Conservation (phyloP, 2,888 invertebrate genomes). For the Dysmachus trigonus region DNA sequence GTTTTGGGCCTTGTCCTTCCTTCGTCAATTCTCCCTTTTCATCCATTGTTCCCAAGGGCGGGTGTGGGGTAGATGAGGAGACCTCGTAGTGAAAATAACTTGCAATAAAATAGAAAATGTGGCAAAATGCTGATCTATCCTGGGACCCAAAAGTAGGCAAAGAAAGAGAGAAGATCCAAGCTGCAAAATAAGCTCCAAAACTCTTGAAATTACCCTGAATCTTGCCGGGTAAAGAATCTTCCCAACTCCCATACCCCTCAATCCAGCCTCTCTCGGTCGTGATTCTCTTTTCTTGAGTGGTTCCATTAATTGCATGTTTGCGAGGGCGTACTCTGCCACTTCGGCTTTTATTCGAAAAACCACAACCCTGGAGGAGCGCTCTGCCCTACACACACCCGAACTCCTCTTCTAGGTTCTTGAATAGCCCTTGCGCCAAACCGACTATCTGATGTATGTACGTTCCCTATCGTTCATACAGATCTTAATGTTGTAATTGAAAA, state of each 20-base stretch:
- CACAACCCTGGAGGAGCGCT: not conserved
- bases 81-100: not conserved
- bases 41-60: not conserved
- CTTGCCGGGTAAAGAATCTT: not conserved
- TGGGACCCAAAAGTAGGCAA: not conserved
- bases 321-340: not conserved
- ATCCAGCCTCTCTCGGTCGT: not conserved
- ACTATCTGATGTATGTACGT: conserved; percentile 6
- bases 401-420: not conserved
- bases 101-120: conserved; percentile 8
- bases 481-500: conserved; percentile 14
- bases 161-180: not conserved
- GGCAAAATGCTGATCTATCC: not conserved
- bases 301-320: conserved; percentile 30
- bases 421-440: not conserved
- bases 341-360: conserved; percentile 1
- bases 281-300: conserved; percentile 14
- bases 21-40: not conserved
- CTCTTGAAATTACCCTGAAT: not conserved
- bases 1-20: not conserved
- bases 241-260: not conserved
- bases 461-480: not conserved
- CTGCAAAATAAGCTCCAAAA: conserved; percentile 10
- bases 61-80: not conserved
- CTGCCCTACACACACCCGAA: not conserved